Evolutionary conservation across 2,797 vertebrate genomes (phyloP).

Genomic region (Anabacerthia variegaticeps): DNA sequence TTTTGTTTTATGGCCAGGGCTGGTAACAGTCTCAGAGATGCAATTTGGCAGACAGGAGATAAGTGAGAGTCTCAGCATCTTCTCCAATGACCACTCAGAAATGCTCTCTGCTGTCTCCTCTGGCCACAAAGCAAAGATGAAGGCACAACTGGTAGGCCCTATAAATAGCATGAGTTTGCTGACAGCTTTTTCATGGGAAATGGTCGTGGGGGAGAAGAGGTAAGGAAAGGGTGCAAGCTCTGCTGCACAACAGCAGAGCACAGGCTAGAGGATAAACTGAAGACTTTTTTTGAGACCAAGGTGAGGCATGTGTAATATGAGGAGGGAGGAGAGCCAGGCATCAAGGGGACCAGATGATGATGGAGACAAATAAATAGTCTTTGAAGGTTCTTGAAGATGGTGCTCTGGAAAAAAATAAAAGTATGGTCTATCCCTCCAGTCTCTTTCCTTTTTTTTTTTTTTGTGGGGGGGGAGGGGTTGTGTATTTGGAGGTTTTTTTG

Average conservation of each 20-base stretch:
- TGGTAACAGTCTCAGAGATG: not conserved
- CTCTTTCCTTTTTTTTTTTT: no score
- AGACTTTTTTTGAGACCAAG: not conserved
- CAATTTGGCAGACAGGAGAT: not conserved
- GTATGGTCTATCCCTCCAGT: not conserved
- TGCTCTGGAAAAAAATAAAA: not conserved
- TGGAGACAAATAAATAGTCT: not conserved
- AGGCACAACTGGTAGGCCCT: not conserved
- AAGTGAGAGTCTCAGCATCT: not conserved
- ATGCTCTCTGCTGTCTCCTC: not conserved
- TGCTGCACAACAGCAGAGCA: not conserved
- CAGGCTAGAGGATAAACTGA: not conserved
- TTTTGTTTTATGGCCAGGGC: not conserved
- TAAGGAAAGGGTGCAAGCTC: not conserved
- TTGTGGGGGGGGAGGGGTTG: no score
- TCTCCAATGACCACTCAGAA: not conserved
- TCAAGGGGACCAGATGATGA: not conserved
- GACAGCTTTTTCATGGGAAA: not conserved
- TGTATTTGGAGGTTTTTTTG: not conserved
- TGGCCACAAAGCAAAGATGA: not conserved
- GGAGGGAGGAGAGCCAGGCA: not conserved
- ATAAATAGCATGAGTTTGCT: not conserved
- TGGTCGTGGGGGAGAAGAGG: not conserved
- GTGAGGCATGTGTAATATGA: not conserved
- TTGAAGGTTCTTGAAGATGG: not conserved